phyloP scores from a whole-genome alignment of 2,113 vertebrate genomes.

The Peucedramus taeniatus region DNA sequence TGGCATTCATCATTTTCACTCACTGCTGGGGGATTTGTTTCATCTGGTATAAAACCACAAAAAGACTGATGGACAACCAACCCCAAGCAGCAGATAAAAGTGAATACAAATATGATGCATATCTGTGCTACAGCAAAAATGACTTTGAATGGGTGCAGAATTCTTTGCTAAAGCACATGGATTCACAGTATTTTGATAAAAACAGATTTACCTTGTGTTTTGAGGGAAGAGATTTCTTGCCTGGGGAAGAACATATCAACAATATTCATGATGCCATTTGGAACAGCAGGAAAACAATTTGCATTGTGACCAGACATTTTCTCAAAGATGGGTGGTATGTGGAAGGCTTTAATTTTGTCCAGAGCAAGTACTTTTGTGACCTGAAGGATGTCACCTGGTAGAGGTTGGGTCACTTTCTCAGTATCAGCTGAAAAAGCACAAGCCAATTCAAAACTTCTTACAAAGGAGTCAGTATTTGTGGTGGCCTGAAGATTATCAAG shows the following conservation, averaged over 20 bases:
- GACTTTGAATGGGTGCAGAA: conserved; percentile 88
- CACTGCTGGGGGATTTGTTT: conserved; percentile 76
- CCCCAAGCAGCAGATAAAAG: background rate
- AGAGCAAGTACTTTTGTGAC: conserved; percentile 77
- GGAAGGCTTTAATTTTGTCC: conserved; percentile 86
- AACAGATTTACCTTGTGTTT: conserved; percentile 85
- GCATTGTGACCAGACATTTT: conserved; percentile 85
- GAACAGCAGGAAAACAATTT: conserved; percentile 83
- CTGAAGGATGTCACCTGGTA: conserved; percentile 79
- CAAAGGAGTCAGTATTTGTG: conserved; percentile 74
- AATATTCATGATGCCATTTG: conserved; percentile 86
- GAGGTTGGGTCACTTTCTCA: conserved; percentile 83
- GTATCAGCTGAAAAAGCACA: conserved; percentile 82
- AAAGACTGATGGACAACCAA: conserved; percentile 40
- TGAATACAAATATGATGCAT: conserved; percentile 75
- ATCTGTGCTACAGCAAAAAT: conserved; percentile 82
- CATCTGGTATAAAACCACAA: conserved; percentile 71
- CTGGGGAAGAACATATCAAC: conserved; percentile 81
- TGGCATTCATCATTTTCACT: conserved; percentile 36
- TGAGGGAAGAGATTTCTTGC: conserved; percentile 90
- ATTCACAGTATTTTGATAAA: conserved; percentile 78
- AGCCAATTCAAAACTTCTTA: conserved; percentile 74
- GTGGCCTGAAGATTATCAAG: conserved; percentile 90
- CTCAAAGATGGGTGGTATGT: conserved; percentile 90
- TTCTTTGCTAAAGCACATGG: conserved; percentile 79